A percentile compares a stretch with the other conserved stretches of the same genome.
Evolutionary conservation across 2,888 invertebrate genomes (phyloP).

Genomic region (Autographa gamma): DNA sequence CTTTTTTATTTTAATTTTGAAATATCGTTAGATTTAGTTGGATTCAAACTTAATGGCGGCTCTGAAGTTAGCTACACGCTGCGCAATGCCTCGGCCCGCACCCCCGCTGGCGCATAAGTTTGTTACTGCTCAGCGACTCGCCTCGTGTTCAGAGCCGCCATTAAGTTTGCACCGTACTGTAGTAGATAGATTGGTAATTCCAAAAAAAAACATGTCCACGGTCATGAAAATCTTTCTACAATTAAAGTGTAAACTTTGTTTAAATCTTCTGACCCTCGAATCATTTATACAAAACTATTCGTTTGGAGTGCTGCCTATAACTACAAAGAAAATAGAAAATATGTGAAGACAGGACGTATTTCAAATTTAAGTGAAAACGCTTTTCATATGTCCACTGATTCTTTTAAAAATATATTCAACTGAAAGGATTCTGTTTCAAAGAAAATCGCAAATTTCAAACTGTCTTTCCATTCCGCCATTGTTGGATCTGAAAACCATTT

Average conservation of each 20-base stretch:
- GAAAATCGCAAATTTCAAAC: conserved; percentile 43
- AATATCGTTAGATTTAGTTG: too few relatives aligned
- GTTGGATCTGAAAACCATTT: conserved; percentile 31
- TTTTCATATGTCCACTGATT: conserved; percentile 29
- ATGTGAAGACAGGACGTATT: conserved; percentile 23
- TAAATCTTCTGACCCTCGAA: not conserved
- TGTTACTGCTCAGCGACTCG: too few relatives aligned
- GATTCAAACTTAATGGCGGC: too few relatives aligned
- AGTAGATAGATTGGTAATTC: too few relatives aligned
- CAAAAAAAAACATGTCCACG: too few relatives aligned
- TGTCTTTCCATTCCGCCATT: conserved; percentile 27
- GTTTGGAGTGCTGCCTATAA: conserved; percentile 1
- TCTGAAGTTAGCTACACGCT: too few relatives aligned
- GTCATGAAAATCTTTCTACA: too few relatives aligned
- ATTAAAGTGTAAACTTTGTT: not conserved
- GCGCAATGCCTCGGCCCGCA: too few relatives aligned
- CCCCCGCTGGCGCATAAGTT: too few relatives aligned
- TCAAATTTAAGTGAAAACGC: conserved; percentile 30
- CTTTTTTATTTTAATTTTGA: too few relatives aligned
- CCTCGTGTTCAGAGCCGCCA: too few relatives aligned
- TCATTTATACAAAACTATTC: not conserved
- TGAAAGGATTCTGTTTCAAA: conserved; percentile 29
- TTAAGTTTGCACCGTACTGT: too few relatives aligned
- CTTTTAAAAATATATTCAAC: conserved; percentile 34
- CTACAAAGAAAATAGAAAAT: conserved; percentile 10